These are phyloP conservation scores for Catocala fraxini DNA, from an alignment of 2,888 invertebrate species.

Conservation along the genomic window DNA sequence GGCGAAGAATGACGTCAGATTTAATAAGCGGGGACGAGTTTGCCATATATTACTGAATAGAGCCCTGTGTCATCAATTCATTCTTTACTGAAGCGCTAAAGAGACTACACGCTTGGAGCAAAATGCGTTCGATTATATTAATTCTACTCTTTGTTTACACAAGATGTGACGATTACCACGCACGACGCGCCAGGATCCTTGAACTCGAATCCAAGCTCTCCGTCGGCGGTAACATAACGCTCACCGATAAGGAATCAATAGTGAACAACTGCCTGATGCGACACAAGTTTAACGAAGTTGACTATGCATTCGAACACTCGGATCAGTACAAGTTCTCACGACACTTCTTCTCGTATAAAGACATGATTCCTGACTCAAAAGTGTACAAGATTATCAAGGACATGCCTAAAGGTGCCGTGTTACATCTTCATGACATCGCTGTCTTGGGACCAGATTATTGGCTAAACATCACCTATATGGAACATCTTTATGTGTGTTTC, in stretches of 20 bases:
- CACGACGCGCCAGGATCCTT: constrained; percentile 76
- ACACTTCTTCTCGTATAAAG: constrained; percentile 89
- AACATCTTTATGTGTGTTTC: constrained; percentile 87
- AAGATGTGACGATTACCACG: constrained; percentile 53
- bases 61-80: no score
- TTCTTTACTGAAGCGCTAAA: no score
- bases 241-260: constrained; percentile 80
- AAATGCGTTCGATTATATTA: constrained; percentile 18
- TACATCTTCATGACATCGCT: constrained; percentile 91
- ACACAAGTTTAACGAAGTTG: constrained; percentile 83
- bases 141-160: constrained; percentile 9
- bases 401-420: constrained; percentile 92
- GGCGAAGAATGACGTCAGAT: no score
- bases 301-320: constrained; percentile 84
- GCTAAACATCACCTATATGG: constrained; percentile 89
- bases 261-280: constrained; percentile 88
- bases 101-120: background rate
- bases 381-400: constrained; percentile 89
- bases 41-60: no score
- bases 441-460: constrained; percentile 89
- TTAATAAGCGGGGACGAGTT: no score
- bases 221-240: constrained; percentile 82
- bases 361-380: constrained; percentile 88
- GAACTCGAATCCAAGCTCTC: constrained; percentile 76
- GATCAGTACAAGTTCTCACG: constrained; percentile 89